phyloP scores from a whole-genome alignment of 2,113 vertebrate genomes.

The Pteruthius melanotis region DNA sequence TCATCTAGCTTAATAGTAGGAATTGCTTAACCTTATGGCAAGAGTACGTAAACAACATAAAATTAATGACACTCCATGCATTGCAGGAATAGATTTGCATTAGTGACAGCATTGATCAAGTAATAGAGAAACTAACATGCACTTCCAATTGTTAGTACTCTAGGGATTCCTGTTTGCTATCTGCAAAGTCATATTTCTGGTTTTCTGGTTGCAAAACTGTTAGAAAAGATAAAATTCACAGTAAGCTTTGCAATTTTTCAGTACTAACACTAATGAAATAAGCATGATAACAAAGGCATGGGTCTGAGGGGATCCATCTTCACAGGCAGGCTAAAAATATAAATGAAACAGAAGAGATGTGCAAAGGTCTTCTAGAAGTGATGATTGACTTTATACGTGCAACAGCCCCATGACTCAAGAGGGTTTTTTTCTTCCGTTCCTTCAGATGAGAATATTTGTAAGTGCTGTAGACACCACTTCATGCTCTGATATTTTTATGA shows the following conservation, averaged over 20 bases:
- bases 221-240: slow-evolving; percentile 3
- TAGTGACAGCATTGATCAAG: slow-evolving; percentile 71
- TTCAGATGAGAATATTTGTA: background rate
- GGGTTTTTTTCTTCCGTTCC: background rate
- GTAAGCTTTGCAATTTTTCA: background rate
- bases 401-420: background rate
- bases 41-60: slow-evolving; percentile 80
- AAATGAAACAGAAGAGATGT: background rate
- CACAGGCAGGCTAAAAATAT: background rate
- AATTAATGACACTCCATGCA: slow-evolving; percentile 74
- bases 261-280: background rate
- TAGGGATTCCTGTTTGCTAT: slow-evolving; percentile 10
- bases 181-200: background rate
- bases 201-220: slow-evolving; percentile 1
- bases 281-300: background rate
- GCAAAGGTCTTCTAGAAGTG: background rate
- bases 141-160: slow-evolving; percentile 31
- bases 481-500: background rate
- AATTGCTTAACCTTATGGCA: slow-evolving; percentile 85
- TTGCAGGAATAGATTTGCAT: slow-evolving; percentile 75
- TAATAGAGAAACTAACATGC: slow-evolving; percentile 53
- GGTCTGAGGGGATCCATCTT: background rate
- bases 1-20: slow-evolving; percentile 80
- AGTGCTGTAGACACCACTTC: background rate
- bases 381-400: background rate